These are phyloP conservation scores for Oxyura jamaicensis DNA, from an alignment of 2,113 vertebrate species.

Conservation along the genomic window DNA sequence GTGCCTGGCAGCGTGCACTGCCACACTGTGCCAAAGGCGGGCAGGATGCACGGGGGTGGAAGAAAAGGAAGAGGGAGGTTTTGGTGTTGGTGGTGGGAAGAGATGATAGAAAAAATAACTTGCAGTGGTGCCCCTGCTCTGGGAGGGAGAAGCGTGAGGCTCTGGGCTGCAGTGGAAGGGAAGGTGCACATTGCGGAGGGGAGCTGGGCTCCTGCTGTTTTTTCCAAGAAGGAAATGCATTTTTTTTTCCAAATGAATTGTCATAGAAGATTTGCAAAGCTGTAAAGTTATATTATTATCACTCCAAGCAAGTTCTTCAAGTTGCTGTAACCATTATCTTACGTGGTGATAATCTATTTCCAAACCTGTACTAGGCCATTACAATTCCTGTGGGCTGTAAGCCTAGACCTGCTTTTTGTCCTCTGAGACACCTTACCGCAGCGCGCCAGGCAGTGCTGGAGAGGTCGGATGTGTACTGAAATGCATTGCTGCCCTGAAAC, in stretches of 20 bases:
- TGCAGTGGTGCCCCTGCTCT: background rate
- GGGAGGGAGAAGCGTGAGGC: background rate
- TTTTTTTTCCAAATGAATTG: background rate
- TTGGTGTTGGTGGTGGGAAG: background rate
- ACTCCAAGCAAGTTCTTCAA: background rate
- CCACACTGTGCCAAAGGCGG: background rate
- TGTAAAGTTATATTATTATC: background rate
- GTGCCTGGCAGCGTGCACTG: background rate
- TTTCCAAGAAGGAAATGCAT: background rate
- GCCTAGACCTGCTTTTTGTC: background rate
- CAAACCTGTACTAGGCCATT: background rate
- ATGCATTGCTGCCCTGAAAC: background rate
- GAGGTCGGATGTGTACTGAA: background rate
- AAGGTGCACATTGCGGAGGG: rapidly evolving
- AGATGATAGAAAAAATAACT: background rate
- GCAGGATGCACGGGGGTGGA: background rate
- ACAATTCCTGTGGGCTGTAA: background rate
- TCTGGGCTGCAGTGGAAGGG: background rate
- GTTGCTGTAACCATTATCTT: background rate
- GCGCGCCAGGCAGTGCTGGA: background rate
- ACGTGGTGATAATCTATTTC: background rate
- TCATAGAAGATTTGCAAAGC: background rate
- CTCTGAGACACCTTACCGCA: background rate
- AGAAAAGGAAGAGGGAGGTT: background rate
- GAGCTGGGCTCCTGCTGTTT: background rate